Conservation (phyloP, 2,113 vertebrate genomes). For the Notarius quadriscutis region DNA sequence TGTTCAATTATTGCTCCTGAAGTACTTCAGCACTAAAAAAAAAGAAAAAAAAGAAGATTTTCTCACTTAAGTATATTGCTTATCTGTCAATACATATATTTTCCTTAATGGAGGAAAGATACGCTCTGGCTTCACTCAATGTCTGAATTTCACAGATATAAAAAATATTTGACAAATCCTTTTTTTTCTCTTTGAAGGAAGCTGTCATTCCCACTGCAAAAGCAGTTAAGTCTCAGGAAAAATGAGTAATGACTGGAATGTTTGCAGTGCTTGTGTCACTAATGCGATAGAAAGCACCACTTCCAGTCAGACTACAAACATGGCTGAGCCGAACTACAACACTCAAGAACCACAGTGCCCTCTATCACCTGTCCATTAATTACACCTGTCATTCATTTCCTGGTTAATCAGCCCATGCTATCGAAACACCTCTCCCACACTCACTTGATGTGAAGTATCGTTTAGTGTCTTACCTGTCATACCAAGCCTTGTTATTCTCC, state of each 20-base stretch:
- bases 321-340: too few relatives aligned
- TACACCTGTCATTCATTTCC: too few relatives aligned
- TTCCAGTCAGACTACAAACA: too few relatives aligned
- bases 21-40: background rate
- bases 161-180: background rate
- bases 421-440: too few relatives aligned
- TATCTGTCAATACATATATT: background rate
- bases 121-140: background rate
- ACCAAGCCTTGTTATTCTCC: too few relatives aligned
- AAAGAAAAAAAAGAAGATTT: background rate
- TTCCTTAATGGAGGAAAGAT: background rate
- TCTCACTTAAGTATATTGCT: background rate
- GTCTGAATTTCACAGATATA: background rate
- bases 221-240: background rate
- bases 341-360: too few relatives aligned
- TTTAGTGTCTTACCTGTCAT: too few relatives aligned
- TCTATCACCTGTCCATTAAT: too few relatives aligned
- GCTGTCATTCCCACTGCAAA: background rate
- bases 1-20: conserved; percentile 16
- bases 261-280: background rate
- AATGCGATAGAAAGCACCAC: background rate
- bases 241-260: background rate
- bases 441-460: too few relatives aligned
- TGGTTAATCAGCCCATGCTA: too few relatives aligned
- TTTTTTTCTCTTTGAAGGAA: background rate